Percentiles rank a stretch among this genome's conserved stretches.
phyloP scores from a whole-genome alignment of 1,140 invertebrate genomes.

The Drosophila mauritiana region DNA sequence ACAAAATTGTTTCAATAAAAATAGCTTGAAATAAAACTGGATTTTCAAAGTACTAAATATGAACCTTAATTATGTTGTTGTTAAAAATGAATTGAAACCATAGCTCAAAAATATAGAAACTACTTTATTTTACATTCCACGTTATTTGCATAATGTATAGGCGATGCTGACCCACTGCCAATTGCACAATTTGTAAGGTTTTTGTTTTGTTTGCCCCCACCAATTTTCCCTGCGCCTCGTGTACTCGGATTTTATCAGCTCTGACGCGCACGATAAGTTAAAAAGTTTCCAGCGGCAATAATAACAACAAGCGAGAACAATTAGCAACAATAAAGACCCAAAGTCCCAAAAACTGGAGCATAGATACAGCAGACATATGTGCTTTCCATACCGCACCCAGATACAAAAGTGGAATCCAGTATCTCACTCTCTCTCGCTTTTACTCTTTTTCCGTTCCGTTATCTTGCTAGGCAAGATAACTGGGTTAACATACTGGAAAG shows the following conservation, averaged over 20 bases:
- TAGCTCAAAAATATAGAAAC: not conserved
- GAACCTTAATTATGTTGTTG: too few species aligned
- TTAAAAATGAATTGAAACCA: not conserved
- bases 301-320: constrained; percentile 70
- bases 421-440: constrained; percentile 16
- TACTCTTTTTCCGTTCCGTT: constrained; percentile 12
- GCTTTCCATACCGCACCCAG: constrained; percentile 46
- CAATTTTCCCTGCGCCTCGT: constrained; percentile 11
- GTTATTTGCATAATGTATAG: not conserved
- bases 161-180: not conserved
- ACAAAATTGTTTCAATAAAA: not conserved
- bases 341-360: constrained; percentile 53
- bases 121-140: not conserved
- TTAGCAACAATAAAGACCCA: constrained; percentile 62
- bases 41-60: too few species aligned
- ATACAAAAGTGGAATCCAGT: constrained; percentile 35
- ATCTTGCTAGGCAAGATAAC: constrained; percentile 41
- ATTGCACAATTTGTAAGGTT: constrained; percentile 27
- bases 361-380: constrained; percentile 50
- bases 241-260: constrained; percentile 65
- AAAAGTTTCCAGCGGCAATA: constrained; percentile 48
- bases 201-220: constrained; percentile 24
- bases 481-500: constrained; percentile 30
- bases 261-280: constrained; percentile 57
- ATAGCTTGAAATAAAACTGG: not conserved